phyloP scores from a whole-genome alignment of 2,797 vertebrate species.

The Craterocephalus amniculus region DNA sequence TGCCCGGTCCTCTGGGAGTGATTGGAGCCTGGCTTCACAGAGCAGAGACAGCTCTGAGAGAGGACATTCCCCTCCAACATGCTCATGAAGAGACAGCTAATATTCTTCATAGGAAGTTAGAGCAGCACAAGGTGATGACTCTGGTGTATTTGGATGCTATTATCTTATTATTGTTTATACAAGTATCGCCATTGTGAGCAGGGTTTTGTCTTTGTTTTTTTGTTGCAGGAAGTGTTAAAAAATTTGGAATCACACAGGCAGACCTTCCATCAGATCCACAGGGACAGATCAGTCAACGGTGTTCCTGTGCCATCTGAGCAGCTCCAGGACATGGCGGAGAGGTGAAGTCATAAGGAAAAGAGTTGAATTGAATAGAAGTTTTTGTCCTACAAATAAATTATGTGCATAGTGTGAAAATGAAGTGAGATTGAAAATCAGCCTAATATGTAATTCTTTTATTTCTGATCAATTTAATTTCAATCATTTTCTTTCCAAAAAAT shows the following conservation, averaged over 20 bases:
- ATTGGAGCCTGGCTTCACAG: constrained; percentile 96
- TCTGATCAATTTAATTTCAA: neutral
- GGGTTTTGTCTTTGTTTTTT: constrained; percentile 13
- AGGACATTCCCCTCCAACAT: constrained; percentile 91
- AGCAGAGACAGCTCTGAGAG: constrained; percentile 91
- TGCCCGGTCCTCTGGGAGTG: constrained; percentile 92
- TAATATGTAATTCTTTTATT: neutral
- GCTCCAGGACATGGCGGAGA: constrained; percentile 96
- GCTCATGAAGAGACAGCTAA: constrained; percentile 96
- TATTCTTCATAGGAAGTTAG: constrained; percentile 90
- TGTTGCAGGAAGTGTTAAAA: constrained; percentile 92
- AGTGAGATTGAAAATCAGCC: neutral
- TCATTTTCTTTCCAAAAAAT: too few species aligned
- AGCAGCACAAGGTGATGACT: constrained; percentile 93
- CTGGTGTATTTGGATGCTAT: neutral
- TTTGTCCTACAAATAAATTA: neutral
- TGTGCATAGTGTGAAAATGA: neutral
- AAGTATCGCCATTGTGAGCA: neutral
- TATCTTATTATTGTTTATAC: neutral
- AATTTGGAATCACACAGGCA: constrained; percentile 92
- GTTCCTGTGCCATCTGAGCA: constrained; percentile 94
- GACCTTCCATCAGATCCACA: constrained; percentile 95
- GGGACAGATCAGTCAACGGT: constrained; percentile 92
- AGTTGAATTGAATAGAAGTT: neutral
- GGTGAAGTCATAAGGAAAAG: constrained; percentile 78